Evolutionary conservation across 2,797 vertebrate genomes (phyloP), one percentile per base, ranked within the genome.

Genomic region (Anolis apletophallus): DNA sequence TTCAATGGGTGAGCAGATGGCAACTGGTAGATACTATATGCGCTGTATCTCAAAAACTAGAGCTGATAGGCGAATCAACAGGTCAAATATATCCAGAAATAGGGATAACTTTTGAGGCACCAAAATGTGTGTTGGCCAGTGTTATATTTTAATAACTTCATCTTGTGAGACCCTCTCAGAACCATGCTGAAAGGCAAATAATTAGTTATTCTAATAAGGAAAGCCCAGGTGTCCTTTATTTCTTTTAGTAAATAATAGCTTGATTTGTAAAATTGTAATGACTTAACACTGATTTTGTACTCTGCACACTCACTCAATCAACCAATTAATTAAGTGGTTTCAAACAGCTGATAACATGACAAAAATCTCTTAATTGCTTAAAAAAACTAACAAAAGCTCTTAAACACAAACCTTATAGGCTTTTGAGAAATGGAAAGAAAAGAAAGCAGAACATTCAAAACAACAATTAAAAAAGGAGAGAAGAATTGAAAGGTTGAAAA

Each of bases 351-450:
- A 79, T 73, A 23, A 50, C 19, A 19, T 5, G n/a, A 36, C 34
- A n/a, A 61, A 73, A 34, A 64, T 36, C 5, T 64, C 46, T 69
- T 36, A 64, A 9, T 81, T 75, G 29, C 10, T 88, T 84, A 1
- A 23, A 8, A 2, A 26, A 1, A 54, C 16, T 76, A 85, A 50
- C 76, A 29, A 81, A 85, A 84, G 1, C 1, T 10, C 26, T 55
- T 32, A 3, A 0, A 1, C 75, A 7, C 59, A 50, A 57, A 82
- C 79, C 74, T 52, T 91, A 21, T 92, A 99, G 98, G 96, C 97
- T 74, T 99, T 98, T 95, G 97, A 98, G 88, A 97, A 97, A 93
- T 99, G 99, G 99, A 98, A 98, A 92, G 94, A 92, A 72, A 97
- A 97, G 81, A 98, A 97, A 11, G 95, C 97, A 55, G 92, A 95